Conservation (phyloP, 2,797 vertebrate genomes). For the Cephalopachus bancanus region DNA sequence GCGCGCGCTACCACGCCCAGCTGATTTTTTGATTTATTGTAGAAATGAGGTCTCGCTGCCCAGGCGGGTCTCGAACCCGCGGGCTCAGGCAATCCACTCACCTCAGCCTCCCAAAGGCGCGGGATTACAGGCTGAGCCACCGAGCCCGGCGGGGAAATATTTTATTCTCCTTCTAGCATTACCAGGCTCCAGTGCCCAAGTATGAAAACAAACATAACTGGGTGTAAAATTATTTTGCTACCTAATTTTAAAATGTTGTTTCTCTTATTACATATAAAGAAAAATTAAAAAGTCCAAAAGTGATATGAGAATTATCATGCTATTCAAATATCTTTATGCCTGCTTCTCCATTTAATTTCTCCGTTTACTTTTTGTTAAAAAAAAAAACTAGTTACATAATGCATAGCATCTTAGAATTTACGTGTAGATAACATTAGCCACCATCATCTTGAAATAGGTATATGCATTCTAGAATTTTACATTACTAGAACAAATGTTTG, state of each 20-base stretch:
- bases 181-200: background rate
- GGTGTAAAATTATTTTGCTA: slow-evolving; percentile 17
- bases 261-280: background rate
- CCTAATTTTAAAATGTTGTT: background rate
- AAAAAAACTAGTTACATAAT: background rate
- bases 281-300: slow-evolving; percentile 16
- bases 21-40: no score
- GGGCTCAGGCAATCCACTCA: no score
- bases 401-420: background rate
- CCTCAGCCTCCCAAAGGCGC: no score
- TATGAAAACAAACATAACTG: background rate
- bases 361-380: background rate
- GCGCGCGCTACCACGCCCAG: no score
- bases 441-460: background rate
- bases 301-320: slow-evolving; percentile 5
- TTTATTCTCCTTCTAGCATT: background rate
- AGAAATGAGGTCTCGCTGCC: no score
- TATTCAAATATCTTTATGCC: background rate
- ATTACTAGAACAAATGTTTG: background rate
- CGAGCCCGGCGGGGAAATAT: no score
- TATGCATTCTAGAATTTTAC: background rate
- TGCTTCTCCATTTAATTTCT: slow-evolving; percentile 38
- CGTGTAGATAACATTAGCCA: background rate
- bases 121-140: no score
- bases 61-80: no score